phyloP scores from a whole-genome alignment of 2,888 invertebrate species.

The Epistrophella euchroma region DNA sequence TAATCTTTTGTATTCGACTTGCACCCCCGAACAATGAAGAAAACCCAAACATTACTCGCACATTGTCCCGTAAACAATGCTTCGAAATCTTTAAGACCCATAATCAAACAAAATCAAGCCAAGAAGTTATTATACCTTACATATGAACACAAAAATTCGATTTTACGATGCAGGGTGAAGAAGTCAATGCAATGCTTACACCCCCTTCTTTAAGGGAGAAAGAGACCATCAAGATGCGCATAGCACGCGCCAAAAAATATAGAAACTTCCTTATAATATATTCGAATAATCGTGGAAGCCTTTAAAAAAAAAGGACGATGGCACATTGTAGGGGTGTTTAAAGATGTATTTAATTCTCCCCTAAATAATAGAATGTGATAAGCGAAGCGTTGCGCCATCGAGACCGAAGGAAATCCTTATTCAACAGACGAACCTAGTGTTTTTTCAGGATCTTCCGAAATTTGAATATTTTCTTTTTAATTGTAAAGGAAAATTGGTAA shows the following conservation, averaged over 20 bases:
- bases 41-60: constrained; percentile 74
- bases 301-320: constrained; percentile 17
- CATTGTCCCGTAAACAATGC: constrained; percentile 72
- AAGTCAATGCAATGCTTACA: constrained; percentile 72
- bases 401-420: constrained; percentile 43
- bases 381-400: constrained; percentile 26
- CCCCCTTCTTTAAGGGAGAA: constrained; percentile 56
- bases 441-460: constrained; percentile 31
- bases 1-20: constrained; percentile 59
- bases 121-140: background rate
- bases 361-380: constrained; percentile 42
- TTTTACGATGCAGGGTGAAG: constrained; percentile 63
- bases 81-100: constrained; percentile 50
- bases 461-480: constrained; percentile 50
- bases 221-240: constrained; percentile 49
- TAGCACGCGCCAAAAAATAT: constrained; percentile 70
- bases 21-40: constrained; percentile 72
- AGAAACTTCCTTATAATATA: constrained; percentile 8
- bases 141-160: background rate
- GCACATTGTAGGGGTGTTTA: constrained; percentile 50
- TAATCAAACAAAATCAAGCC: constrained; percentile 44
- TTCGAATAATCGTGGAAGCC: constrained; percentile 18
- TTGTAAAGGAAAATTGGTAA: constrained; percentile 10
- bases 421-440: constrained; percentile 38
- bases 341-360: constrained; percentile 33